Evolutionary conservation across 2,797 vertebrate genomes (phyloP).

Genomic region (Danio kyathit): DNA sequence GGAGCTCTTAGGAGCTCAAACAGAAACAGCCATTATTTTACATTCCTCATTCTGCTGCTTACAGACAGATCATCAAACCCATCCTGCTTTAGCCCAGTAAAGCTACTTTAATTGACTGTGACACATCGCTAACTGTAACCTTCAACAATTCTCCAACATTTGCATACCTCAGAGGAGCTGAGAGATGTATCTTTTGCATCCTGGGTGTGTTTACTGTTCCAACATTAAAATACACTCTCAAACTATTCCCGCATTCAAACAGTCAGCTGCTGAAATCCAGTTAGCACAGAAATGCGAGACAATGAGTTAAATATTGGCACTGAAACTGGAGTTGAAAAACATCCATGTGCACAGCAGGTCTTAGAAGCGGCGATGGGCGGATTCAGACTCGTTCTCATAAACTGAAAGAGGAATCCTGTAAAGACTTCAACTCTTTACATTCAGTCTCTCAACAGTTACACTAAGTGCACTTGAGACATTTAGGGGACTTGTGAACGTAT

Average conservation of each 20-base stretch:
- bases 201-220: slow-evolving; percentile 30
- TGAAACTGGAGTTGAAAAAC: slow-evolving; percentile 39
- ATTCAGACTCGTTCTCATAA: slow-evolving; percentile 11
- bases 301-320: slow-evolving; percentile 35
- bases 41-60: slow-evolving; percentile 68
- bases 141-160: slow-evolving; percentile 61
- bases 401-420: slow-evolving; percentile 43
- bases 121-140: slow-evolving; percentile 30
- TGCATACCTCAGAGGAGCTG: slow-evolving; percentile 33
- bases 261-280: slow-evolving; percentile 62
- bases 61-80: slow-evolving; percentile 64
- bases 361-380: slow-evolving; percentile 4
- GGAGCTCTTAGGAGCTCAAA: slow-evolving; percentile 38
- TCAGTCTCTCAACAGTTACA: slow-evolving; percentile 50
- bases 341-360: slow-evolving; percentile 24
- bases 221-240: background rate
- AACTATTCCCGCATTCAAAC: slow-evolving; percentile 68
- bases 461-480: slow-evolving; percentile 57
- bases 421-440: slow-evolving; percentile 48
- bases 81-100: slow-evolving; percentile 16
- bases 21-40: slow-evolving; percentile 61
- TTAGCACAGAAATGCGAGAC: slow-evolving; percentile 52
- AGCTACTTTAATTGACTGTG: slow-evolving; percentile 49
- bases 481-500: slow-evolving; percentile 49
- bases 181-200: slow-evolving; percentile 33